Evolutionary conservation across 2,797 vertebrate genomes (phyloP).

Genomic region (Emys orbicularis): DNA sequence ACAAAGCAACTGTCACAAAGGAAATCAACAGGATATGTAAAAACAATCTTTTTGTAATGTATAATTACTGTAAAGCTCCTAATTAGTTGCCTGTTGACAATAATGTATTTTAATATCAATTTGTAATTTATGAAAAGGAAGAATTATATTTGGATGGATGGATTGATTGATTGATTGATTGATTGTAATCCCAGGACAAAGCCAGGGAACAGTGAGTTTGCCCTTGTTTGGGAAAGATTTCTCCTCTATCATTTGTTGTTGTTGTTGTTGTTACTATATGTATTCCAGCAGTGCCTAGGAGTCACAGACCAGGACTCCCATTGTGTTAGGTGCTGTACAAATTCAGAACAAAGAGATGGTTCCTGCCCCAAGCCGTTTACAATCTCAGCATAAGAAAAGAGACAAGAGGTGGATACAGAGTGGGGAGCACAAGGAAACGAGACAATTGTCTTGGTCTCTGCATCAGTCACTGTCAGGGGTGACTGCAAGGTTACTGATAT

Average conservation of each 20-base stretch:
- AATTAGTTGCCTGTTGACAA: conserved; percentile 46
- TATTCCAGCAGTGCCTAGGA: not conserved
- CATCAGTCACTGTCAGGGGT: not conserved
- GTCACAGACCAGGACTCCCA: not conserved
- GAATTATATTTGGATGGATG: not conserved
- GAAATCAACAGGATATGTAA: conserved; percentile 26
- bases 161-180: not conserved
- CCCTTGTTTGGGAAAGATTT: not conserved
- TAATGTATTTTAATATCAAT: conserved; percentile 28
- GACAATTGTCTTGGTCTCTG: not conserved
- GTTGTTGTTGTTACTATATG: not conserved
- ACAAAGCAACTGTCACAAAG: conserved; percentile 25
- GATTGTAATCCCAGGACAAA: conserved; percentile 26
- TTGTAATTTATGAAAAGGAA: conserved; percentile 29
- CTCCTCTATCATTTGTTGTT: conserved; percentile 12
- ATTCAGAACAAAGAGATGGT: not conserved
- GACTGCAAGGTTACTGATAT: not conserved
- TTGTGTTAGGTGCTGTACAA: not conserved
- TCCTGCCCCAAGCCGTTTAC: not conserved
- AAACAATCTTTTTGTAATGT: conserved; percentile 24
- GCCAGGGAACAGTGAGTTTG: not conserved
- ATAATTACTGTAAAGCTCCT: conserved; percentile 54
- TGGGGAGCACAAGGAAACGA: not conserved
- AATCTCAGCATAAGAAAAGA: not conserved
- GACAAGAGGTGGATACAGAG: not conserved